phyloP scores from a whole-genome alignment of 2,113 vertebrate genomes.

The Myanophis thanlyinensis region DNA sequence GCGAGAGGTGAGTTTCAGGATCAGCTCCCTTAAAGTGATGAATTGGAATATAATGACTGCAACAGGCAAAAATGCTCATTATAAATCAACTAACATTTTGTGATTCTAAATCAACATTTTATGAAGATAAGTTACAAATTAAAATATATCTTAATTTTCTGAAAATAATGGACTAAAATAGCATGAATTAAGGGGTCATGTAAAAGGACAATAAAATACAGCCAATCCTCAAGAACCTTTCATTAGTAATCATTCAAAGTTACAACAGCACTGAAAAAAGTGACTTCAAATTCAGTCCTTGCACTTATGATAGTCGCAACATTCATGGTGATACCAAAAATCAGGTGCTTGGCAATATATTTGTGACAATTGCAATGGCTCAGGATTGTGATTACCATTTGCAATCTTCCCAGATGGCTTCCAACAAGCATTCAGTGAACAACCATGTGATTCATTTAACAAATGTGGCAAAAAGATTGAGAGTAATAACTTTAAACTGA shows the following conservation, averaged over 20 bases:
- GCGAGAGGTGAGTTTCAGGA: background rate
- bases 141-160: background rate
- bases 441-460: background rate
- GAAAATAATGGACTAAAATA: background rate
- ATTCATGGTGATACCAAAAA: background rate
- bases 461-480: background rate
- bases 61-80: background rate
- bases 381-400: background rate
- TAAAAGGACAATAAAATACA: background rate
- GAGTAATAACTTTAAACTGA: background rate
- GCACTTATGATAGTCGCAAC: background rate
- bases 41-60: slow-evolving; percentile 13
- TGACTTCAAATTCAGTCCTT: background rate
- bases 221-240: background rate
- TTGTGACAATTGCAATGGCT: background rate
- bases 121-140: background rate
- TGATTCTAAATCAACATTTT: no score
- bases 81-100: slow-evolving; percentile 10
- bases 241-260: background rate
- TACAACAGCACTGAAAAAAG: background rate
- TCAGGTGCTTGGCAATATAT: background rate
- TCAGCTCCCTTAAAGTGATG: background rate
- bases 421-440: background rate
- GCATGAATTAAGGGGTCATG: background rate
- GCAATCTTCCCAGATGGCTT: background rate